Evolutionary conservation across 2,113 vertebrate species (phyloP), one percentile per base, ranked within the genome.

Genomic region (Rhombomys opimus): DNA sequence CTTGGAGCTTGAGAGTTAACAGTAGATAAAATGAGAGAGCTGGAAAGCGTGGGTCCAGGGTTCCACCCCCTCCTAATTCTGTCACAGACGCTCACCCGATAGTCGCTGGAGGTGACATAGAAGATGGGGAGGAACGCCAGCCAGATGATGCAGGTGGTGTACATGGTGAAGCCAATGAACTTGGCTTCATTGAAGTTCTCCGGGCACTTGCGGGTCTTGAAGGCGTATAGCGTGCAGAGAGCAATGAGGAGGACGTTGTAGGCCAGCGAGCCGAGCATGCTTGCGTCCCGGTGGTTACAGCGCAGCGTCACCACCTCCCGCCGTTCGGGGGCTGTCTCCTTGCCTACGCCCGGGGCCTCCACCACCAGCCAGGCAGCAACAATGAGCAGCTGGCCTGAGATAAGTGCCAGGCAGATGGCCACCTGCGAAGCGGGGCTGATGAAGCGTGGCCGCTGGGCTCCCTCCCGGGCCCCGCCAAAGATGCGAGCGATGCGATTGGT

Each of bases 61-160:
- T 65, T 80, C 87, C 12, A 5, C 15, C 10, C n/a, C 13, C 5
- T 25, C 52, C 17, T 12, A 54, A 67, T 72, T n/a, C 73, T 30
- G 27, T 2, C 6, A 57, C 27, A 72, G 50, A 63, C 5, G 97
- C 98, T 99, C 98, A 99, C 99, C 99, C 99, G 99, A 98, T 99
- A 99, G 98, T 99, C 99, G 8, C 99, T 99, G 98, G 99, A 99
- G 65, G 99, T 99, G 98, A 99, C 99, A 0, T 99, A 99, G 99
- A 99, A 99, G 99, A 99, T 99, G 93, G 99, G 99, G 97, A 99
- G 99, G 98, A 99, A 99, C 38, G 99, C 99, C 75, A 99, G 98
- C 99, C 99, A 99, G 99, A 99, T 99, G 99, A 99, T 99, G 98
- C 99, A 99, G 82, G 99, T 99, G 8, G 99, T 99, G 97, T 99